Base-by-base conservation (phyloP, 1,140 invertebrate genomes). In the Scaptomyza graminum region DNA sequence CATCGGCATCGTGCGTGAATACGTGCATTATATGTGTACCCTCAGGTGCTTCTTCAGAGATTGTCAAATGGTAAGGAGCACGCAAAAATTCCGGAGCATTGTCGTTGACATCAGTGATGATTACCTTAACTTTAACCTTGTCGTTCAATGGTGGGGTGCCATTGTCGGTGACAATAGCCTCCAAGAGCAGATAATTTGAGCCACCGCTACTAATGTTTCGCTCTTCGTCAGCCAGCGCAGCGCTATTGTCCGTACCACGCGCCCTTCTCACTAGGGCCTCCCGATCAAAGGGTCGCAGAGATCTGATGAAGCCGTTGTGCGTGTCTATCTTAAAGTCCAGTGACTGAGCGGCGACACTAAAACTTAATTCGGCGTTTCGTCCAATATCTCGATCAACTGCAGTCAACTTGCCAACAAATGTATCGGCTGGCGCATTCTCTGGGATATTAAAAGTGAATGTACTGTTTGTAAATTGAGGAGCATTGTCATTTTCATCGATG, bases 401-500 rank as follows among this genome's bases (percentile, higher is more conserved):
- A 13, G 95, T 94, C 52, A 99, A 92, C 93, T 96, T 97, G 0
- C 97, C 97, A 3, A 99, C 96, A 91, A 97, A 98, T 0, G 96
- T 96, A 91, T 98, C 96, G 0, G 95, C 93, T 1, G 96, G 95
- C 80, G 97, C 96, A 90, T 98, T 98, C 93, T 98, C 97, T n/a
- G 94, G 94, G 5, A 98, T 94, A 90, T 94, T 95, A 85, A 98
- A 97, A 43, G 94, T 95, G 85, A 97, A 97, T 3, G 96, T 97
- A 5, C 94, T 94, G 79, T 98, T 98, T 1, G 94, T 95, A 90
- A 97, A 97, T 84, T 96, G 94, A 0, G 98, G 98, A 13, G 95
- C 94, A 90, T 99, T 99, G 91, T 99, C 98, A 91, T 99, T 99
- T 91, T 98, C 98, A 92, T 99, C 98, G 34, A 97, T 95, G 2